phyloP scores from a whole-genome alignment of 2,888 invertebrate genomes.

The Octonoba sinensis region DNA sequence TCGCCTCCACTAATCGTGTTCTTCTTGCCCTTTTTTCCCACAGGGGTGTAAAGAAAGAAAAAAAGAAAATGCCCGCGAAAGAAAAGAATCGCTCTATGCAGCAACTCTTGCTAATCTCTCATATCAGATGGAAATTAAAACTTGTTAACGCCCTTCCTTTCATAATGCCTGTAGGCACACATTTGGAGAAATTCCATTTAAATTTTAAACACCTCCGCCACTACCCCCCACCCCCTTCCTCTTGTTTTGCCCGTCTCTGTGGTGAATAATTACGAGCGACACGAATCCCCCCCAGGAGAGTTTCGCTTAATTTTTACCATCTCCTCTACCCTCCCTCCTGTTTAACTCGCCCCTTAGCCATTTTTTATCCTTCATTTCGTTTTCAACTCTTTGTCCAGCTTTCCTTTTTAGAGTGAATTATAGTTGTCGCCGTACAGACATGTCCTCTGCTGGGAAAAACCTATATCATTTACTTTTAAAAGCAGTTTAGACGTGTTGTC shows the following conservation, averaged over 20 bases:
- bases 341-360: conserved; percentile 1
- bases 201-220: conserved; percentile 60
- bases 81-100: background rate
- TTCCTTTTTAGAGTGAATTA: conserved; percentile 17
- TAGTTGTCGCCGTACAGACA: conserved; percentile 1
- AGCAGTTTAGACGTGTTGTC: conserved; percentile 1
- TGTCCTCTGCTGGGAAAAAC: conserved; percentile 20
- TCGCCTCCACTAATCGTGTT: conserved; percentile 7
- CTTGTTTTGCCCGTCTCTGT: conserved; percentile 39
- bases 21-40: conserved; percentile 4
- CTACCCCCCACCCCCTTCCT: conserved; percentile 7
- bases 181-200: conserved; percentile 32
- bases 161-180: conserved; percentile 34
- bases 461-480: conserved; percentile 27
- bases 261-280: conserved; percentile 57
- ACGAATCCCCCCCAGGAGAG: conserved; percentile 32
- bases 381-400: conserved; percentile 42
- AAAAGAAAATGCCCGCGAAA: background rate
- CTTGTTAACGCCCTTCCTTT: conserved; percentile 56
- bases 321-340: background rate
- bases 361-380: conserved; percentile 45
- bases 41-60: conserved; percentile 12
- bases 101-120: conserved; percentile 37
- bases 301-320: conserved; percentile 49
- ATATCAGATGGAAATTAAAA: conserved; percentile 62